These are phyloP conservation scores for Chelonoidis abingdonii DNA, from an alignment of 2,113 vertebrate genomes.

Conservation along the genomic window DNA sequence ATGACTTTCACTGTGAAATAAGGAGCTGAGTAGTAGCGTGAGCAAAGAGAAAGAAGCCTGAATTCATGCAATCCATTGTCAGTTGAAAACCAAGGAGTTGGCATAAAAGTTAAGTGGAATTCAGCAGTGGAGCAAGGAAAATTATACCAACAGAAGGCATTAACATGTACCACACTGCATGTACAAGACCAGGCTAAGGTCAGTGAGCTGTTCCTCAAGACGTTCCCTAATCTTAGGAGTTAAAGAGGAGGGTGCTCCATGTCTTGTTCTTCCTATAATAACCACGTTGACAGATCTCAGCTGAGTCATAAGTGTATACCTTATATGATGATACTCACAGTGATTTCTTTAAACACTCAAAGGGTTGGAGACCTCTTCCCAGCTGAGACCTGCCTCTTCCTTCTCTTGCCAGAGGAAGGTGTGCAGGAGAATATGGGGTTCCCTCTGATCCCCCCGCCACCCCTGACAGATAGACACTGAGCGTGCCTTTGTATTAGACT, in stretches of 20 bases:
- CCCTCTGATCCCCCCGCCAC: not conserved
- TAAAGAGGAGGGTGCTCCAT: not conserved
- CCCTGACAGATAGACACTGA: no score
- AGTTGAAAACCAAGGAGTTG: no score
- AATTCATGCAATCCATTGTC: not conserved
- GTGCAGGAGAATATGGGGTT: not conserved
- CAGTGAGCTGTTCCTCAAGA: not conserved
- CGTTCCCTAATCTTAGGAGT: not conserved
- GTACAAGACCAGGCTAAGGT: not conserved
- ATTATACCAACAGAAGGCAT: not conserved
- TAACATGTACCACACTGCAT: not conserved
- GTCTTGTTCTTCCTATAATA: not conserved
- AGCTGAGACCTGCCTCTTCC: not conserved
- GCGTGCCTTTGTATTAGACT: not conserved
- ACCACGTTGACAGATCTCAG: rapidly evolving
- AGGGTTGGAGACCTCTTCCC: not conserved
- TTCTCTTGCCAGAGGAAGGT: not conserved
- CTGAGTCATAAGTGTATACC: not conserved
- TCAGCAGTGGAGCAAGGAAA: no score
- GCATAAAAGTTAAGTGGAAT: no score
- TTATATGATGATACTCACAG: not conserved
- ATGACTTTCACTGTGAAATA: not conserved
- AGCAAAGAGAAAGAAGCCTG: not conserved
- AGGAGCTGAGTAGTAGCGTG: not conserved
- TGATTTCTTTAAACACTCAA: not conserved